Base-by-base conservation (phyloP, 2,888 invertebrate species). In the Ichneumon xanthorius region DNA sequence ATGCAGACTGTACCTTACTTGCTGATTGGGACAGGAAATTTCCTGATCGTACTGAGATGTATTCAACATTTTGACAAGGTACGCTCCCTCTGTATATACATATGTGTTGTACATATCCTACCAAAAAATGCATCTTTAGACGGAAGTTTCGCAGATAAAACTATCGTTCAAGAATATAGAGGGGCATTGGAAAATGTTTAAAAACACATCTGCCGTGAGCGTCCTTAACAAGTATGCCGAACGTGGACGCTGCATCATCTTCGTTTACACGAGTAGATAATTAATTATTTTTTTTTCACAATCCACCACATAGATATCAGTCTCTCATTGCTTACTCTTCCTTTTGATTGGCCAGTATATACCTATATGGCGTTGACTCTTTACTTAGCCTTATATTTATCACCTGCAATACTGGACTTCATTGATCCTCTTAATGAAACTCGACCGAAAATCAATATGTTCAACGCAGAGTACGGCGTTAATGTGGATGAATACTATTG, bases 401-500 rank as follows among this genome's bases (percentile, higher is more conserved):
- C 68, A 14, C 81, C 81, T 14, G 45, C 4, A 22, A 26, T 80
- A 14, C 14, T 80, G 45, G 68, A 80, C 26, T 33, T 48, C 16
- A 4, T 80, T 26, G 7, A 22, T 40, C 75, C 81, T 2, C 40
- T 9, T 40, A 40, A 40, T 9, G 40, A 40, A 40, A 40, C 40
- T 9, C 40, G 40, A 40, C 40, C 58, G 65, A 4, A 81, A 81
- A 68, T 45, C 16, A 71, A 48, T 16, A 45, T 82, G 14, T 77
- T 61, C 22, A 45, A 82, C 40, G 72, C 70, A 11, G 76, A 82
- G 22, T 82, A 80, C 45, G 72, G 65, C 26, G 58, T 81, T 16
- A 75, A 81, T 75, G 68, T 55, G 48, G 55, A 81, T 19, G 19
- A 73, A 19, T 81, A 81, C 58, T 81, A 75, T 30, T 6, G 58